Percentiles rank a stretch among this genome's conserved stretches.
These are phyloP conservation scores for Hydropsyche betteni DNA, from an alignment of 2,888 invertebrate species.

Conservation along the genomic window DNA sequence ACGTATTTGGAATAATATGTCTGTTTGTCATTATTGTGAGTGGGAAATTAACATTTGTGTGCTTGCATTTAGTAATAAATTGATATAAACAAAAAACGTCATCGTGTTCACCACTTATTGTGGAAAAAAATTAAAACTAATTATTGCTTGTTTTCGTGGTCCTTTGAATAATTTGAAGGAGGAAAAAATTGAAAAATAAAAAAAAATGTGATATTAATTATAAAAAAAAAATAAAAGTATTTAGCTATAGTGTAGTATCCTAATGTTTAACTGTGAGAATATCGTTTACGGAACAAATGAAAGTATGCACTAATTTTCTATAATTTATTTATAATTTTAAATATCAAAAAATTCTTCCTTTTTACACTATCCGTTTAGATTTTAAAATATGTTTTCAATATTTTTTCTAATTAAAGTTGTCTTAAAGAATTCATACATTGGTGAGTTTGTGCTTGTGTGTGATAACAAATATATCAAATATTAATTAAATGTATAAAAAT, in stretches of 20 bases:
- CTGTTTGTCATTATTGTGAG: too few relatives aligned
- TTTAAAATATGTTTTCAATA: too few relatives aligned
- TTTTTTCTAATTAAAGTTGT: too few relatives aligned
- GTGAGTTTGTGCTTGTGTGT: not conserved
- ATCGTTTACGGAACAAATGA: too few relatives aligned
- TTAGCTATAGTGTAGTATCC: constrained; percentile 12
- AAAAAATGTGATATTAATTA: constrained; percentile 41
- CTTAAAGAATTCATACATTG: not conserved
- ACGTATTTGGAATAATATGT: too few relatives aligned
- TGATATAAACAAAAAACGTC: too few relatives aligned
- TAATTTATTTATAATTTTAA: too few relatives aligned
- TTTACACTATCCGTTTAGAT: too few relatives aligned
- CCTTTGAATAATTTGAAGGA: constrained; percentile 2
- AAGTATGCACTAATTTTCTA: too few relatives aligned
- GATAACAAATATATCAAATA: constrained; percentile 13
- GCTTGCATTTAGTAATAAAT: too few relatives aligned
- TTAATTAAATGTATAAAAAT: constrained; percentile 3
- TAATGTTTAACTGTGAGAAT: constrained; percentile 15
- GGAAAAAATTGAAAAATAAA: constrained; percentile 36
- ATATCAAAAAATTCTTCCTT: too few relatives aligned
- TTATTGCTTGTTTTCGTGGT: constrained; percentile 26
- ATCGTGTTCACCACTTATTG: constrained; percentile 33
- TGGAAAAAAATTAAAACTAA: constrained; percentile 8
- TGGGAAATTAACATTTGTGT: too few relatives aligned
- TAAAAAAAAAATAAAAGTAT: constrained; percentile 19